Percentiles rank a stretch among this genome's conserved stretches.
These are phyloP conservation scores for Callionymus lyra DNA, from an alignment of 2,113 vertebrate species.

Conservation along the genomic window DNA sequence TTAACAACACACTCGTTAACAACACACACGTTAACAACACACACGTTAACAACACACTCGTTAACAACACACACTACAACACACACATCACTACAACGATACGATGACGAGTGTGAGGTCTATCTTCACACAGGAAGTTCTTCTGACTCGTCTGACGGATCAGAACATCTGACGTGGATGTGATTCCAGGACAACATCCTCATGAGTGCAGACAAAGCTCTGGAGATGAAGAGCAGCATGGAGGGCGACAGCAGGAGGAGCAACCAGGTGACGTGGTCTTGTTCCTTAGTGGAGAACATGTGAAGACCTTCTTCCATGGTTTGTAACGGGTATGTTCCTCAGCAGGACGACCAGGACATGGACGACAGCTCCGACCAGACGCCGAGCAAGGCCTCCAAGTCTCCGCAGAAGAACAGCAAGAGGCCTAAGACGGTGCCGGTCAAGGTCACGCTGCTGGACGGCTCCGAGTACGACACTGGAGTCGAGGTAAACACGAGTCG, in stretches of 20 bases:
- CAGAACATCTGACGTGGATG: too few species aligned
- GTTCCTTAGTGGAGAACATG: too few species aligned
- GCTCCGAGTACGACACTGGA: slow-evolving; percentile 81
- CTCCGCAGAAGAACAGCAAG: slow-evolving; percentile 86
- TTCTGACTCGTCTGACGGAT: too few species aligned
- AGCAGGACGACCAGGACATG: slow-evolving; percentile 73
- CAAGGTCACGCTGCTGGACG: slow-evolving; percentile 87
- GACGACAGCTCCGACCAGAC: slow-evolving; percentile 92
- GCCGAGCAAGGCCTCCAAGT: slow-evolving; percentile 91
- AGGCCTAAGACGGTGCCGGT: slow-evolving; percentile 83
- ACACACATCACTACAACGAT: too few species aligned
- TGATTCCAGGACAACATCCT: slow-evolving; percentile 57
- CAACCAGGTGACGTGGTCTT: slow-evolving; percentile 55
- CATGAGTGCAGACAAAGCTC: slow-evolving; percentile 64
- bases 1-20: too few species aligned
- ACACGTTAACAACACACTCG: too few species aligned
- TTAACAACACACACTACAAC: too few species aligned
- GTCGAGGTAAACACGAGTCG: slow-evolving; percentile 76
- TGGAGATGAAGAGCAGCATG: slow-evolving; percentile 60
- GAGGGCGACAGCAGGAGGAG: slow-evolving; percentile 59
- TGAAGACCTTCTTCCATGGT: too few species aligned
- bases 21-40: too few species aligned
- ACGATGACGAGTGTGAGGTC: too few species aligned
- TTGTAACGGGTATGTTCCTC: too few species aligned
- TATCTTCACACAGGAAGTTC: too few species aligned